Conservation (phyloP, 2,888 invertebrate species). For the Agapetus fuscipes region DNA sequence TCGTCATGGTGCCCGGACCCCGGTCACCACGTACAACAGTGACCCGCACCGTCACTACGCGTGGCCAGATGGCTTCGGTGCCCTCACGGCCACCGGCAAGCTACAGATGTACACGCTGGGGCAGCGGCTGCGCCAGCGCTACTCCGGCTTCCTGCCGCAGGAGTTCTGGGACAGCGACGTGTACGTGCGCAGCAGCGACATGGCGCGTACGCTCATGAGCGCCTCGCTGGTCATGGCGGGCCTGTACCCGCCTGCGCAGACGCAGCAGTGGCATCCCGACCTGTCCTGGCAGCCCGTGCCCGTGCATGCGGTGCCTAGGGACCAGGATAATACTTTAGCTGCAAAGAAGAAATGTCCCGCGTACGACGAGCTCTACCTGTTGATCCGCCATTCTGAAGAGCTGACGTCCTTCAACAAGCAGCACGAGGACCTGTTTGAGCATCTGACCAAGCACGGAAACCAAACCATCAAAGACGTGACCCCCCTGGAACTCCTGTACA, state of each 20-base stretch:
- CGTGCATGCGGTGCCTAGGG: constrained; percentile 62
- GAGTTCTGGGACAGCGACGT: constrained; percentile 54
- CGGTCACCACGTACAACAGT: constrained; percentile 63
- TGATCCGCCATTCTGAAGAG: constrained; percentile 40
- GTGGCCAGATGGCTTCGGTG: constrained; percentile 77
- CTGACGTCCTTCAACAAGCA: constrained; percentile 41
- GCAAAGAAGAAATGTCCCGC: constrained; percentile 35
- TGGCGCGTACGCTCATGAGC: constrained; percentile 79
- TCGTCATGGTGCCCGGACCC: constrained; percentile 77
- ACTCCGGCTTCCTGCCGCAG: constrained; percentile 54
- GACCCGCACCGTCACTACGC: constrained; percentile 66
- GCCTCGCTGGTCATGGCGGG: constrained; percentile 74
- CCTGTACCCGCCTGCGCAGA: constrained; percentile 54
- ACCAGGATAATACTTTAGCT: constrained; percentile 52
- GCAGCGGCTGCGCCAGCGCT: constrained; percentile 57
- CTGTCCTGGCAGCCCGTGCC: constrained; percentile 81
- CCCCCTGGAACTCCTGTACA: constrained; percentile 63
- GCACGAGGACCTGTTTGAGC: constrained; percentile 51
- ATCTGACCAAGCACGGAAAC: constrained; percentile 46
- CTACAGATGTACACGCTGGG: constrained; percentile 67
- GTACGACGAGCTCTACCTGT: constrained; percentile 36
- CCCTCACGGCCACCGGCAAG: constrained; percentile 74
- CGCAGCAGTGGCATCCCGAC: constrained; percentile 55
- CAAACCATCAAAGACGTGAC: constrained; percentile 45
- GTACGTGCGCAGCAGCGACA: constrained; percentile 63